Conservation (phyloP, 2,113 vertebrate species). For the Gadus macrocephalus region DNA sequence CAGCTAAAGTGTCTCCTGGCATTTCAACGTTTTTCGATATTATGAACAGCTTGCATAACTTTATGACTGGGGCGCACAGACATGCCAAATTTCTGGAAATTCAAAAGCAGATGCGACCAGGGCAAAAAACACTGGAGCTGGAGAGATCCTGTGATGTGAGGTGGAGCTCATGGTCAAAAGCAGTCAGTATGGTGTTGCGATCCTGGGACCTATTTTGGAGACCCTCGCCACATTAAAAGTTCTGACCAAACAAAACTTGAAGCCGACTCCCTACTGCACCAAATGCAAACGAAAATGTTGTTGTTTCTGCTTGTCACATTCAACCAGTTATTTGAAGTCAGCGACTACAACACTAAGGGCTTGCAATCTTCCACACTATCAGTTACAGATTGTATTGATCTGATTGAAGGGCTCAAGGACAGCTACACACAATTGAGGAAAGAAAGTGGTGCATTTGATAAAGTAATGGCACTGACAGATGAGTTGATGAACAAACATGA, state of each 20-base stretch:
- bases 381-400: conserved; percentile 1
- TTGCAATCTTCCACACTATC: neutral
- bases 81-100: neutral
- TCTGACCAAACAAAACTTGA: neutral
- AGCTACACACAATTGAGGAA: neutral
- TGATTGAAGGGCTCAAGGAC: neutral
- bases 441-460: neutral
- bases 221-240: neutral
- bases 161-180: neutral
- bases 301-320: neutral
- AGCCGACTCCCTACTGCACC: neutral
- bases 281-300: neutral
- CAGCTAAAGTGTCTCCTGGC: neutral
- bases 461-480: neutral
- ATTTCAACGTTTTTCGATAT: neutral
- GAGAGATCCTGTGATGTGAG: neutral
- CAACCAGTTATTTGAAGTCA: neutral
- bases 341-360: neutral
- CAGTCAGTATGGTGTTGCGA: neutral
- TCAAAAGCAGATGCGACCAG: neutral
- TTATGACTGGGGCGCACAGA: conserved; percentile 1
- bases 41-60: neutral
- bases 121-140: neutral
- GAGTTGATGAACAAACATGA: neutral
- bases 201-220: neutral